Conservation (phyloP, 1,140 invertebrate genomes). For the Eriosoma lanigerum region DNA sequence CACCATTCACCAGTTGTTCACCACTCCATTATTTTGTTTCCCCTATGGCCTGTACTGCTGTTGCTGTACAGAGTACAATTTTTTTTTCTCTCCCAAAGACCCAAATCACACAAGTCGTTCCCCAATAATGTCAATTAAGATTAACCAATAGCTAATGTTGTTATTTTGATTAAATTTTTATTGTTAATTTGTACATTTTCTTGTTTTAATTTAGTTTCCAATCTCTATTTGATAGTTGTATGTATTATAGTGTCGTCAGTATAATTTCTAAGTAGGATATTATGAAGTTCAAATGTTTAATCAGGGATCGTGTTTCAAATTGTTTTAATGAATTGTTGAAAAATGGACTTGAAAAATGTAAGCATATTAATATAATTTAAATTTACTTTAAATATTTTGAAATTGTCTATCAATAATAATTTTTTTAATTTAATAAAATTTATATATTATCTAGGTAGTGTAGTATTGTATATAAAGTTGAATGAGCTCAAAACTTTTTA, state of each 20-base stretch:
- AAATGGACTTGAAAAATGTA: conserved; percentile 2
- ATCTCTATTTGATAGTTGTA: neutral
- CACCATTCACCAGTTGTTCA: no score
- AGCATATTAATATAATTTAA: neutral
- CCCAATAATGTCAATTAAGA: conserved; percentile 31
- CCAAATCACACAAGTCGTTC: conserved; percentile 43
- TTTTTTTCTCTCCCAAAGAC: neutral
- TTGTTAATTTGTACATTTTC: neutral
- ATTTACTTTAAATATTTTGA: no score
- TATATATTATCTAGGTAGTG: no score
- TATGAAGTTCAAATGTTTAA: neutral
- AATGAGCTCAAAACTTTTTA: no score
- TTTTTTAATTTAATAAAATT: no score
- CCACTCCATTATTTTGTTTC: conserved; percentile 41
- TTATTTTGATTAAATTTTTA: conserved; percentile 22
- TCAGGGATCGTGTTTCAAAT: conserved; percentile 13
- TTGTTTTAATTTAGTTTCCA: neutral
- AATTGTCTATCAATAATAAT: no score
- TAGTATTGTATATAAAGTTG: no score
- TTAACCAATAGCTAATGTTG: no score
- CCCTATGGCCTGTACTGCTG: neutral
- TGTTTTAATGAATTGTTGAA: neutral
- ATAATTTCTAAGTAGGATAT: neutral
- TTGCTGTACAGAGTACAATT: neutral
- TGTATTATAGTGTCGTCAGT: neutral